Percentiles rank a stretch among this genome's conserved stretches.
phyloP scores from a whole-genome alignment of 2,113 vertebrate genomes.

The Capra hircus region DNA sequence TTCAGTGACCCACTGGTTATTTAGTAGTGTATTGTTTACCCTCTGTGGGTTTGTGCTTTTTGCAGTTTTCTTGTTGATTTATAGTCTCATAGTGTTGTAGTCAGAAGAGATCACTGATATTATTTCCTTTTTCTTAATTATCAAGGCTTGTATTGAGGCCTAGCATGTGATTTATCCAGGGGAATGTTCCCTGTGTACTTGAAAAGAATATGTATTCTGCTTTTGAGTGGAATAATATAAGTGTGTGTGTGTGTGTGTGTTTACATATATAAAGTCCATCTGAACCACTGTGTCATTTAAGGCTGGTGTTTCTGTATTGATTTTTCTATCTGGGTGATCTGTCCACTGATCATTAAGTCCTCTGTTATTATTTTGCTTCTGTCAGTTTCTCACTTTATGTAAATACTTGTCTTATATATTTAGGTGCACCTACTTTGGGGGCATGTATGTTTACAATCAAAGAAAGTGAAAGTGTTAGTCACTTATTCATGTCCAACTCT shows the following conservation, averaged over 20 bases:
- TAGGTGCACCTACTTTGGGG: not conserved
- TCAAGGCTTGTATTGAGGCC: not conserved
- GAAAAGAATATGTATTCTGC: not conserved
- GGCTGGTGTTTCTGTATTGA: not conserved
- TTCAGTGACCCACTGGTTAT: not conserved
- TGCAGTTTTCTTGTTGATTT: not conserved
- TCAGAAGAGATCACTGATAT: not conserved
- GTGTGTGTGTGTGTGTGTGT: not conserved
- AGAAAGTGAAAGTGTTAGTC: not conserved
- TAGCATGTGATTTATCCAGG: not conserved
- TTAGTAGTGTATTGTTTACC: not conserved
- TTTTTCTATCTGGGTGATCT: not conserved
- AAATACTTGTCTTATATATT: not conserved
- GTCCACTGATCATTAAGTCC: not conserved
- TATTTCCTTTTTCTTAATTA: not conserved
- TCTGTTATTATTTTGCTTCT: not conserved
- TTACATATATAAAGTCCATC: not conserved
- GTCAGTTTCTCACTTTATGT: not conserved
- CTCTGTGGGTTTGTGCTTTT: not conserved
- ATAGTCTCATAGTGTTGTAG: not conserved
- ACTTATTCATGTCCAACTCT: accelerated
- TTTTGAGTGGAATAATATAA: not conserved
- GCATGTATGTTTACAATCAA: not conserved
- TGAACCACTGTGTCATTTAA: not conserved
- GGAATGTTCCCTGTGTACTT: not conserved